phyloP scores from a whole-genome alignment of 2,113 vertebrate species.

The pig (Sus scrofa) region DNA sequence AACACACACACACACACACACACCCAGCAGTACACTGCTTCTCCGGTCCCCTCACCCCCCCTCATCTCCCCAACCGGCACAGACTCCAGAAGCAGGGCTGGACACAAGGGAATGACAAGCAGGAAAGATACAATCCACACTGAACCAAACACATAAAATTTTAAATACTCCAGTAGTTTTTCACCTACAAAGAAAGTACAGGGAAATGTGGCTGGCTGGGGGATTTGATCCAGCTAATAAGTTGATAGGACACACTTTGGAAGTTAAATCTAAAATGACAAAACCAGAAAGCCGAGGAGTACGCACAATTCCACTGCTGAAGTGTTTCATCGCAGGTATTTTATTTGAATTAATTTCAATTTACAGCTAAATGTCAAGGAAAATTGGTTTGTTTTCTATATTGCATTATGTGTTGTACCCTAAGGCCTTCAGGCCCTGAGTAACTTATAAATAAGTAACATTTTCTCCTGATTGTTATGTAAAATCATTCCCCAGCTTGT shows the following conservation, averaged over 20 bases:
- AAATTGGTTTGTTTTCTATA: conserved; percentile 47
- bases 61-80: neutral
- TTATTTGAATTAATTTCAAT: conserved; percentile 64
- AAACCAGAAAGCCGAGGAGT: conserved; percentile 39
- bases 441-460: conserved; percentile 57
- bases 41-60: too few species aligned
- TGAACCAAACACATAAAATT: neutral
- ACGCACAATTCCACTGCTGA: neutral
- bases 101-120: neutral
- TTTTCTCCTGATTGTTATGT: conserved; percentile 29
- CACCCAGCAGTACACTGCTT: too few species aligned
- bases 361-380: conserved; percentile 62
- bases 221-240: neutral
- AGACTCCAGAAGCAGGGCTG: neutral
- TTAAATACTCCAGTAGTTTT: neutral
- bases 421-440: neutral
- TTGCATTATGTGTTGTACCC: neutral
- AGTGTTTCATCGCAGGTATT: conserved; percentile 21
- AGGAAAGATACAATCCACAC: neutral
- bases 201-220: neutral
- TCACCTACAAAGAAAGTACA: neutral
- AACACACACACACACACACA: neutral
- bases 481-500: conserved; percentile 56
- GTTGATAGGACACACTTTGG: neutral
- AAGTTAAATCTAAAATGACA: conserved; percentile 34